Evolutionary conservation across 2,113 vertebrate genomes (phyloP).

Genomic region (Apodemus sylvaticus): DNA sequence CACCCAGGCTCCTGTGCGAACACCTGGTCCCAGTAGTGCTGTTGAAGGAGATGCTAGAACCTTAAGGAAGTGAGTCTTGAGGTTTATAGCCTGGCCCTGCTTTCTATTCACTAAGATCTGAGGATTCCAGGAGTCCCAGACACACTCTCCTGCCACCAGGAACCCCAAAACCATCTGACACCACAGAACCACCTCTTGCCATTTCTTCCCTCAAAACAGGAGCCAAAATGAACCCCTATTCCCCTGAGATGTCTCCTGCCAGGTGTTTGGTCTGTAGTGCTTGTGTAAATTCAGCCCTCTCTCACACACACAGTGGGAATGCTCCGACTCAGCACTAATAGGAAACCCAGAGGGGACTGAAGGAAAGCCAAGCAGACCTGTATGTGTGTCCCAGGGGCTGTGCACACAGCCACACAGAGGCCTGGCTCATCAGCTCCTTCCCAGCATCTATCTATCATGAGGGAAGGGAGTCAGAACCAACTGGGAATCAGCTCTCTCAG

Average conservation of each 20-base stretch:
- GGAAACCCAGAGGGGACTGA: not conserved
- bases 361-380: not conserved
- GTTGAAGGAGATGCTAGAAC: not conserved
- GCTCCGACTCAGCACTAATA: too few relatives aligned
- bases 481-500: not conserved
- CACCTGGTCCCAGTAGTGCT: not conserved
- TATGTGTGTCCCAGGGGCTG: fast-evolving
- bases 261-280: not conserved
- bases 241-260: not conserved
- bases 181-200: not conserved
- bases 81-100: not conserved
- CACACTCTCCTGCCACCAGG: not conserved
- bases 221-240: not conserved
- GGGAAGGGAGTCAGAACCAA: not conserved
- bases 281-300: not conserved
- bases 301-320: not conserved
- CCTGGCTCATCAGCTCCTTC: too few relatives aligned
- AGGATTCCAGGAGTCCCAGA: not conserved
- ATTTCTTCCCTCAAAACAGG: not conserved
- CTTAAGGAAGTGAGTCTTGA: not conserved
- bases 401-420: fast-evolving
- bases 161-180: not conserved
- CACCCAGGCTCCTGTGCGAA: fast-evolving
- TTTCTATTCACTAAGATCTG: not conserved
- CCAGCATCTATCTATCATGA: not conserved